Conservation (phyloP, 2,888 invertebrate species). For the Teleiodes luculella region DNA sequence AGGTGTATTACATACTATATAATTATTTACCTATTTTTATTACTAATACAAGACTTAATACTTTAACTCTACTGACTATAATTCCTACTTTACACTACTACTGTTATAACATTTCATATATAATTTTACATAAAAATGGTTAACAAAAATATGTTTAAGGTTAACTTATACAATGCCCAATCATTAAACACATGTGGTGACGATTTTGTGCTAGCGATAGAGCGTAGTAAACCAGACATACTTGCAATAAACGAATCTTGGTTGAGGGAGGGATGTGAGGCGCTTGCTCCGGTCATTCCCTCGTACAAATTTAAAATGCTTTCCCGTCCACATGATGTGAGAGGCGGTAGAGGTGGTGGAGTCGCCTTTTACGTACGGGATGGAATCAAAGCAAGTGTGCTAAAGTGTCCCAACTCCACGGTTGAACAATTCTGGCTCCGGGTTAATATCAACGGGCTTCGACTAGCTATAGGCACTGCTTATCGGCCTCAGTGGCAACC, state of each 20-base stretch:
- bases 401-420: neutral
- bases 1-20: neutral
- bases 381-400: neutral
- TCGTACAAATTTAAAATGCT: neutral
- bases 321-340: neutral
- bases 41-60: too few relatives aligned
- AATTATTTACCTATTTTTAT: too few relatives aligned
- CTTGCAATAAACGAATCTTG: neutral
- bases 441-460: neutral
- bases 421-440: neutral
- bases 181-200: slow-evolving; percentile 2
- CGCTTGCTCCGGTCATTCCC: too few relatives aligned
- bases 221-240: neutral
- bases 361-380: neutral
- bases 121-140: neutral
- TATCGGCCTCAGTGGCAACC: neutral
- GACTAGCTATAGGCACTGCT: neutral
- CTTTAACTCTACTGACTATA: neutral
- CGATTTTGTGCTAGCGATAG: neutral
- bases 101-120: neutral
- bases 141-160: neutral
- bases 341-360: neutral
- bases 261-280: too few relatives aligned
- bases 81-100: neutral
- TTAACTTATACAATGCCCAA: neutral